Evolutionary conservation across 1,140 invertebrate species (phyloP).

Genomic region (Drosophila rufa): DNA sequence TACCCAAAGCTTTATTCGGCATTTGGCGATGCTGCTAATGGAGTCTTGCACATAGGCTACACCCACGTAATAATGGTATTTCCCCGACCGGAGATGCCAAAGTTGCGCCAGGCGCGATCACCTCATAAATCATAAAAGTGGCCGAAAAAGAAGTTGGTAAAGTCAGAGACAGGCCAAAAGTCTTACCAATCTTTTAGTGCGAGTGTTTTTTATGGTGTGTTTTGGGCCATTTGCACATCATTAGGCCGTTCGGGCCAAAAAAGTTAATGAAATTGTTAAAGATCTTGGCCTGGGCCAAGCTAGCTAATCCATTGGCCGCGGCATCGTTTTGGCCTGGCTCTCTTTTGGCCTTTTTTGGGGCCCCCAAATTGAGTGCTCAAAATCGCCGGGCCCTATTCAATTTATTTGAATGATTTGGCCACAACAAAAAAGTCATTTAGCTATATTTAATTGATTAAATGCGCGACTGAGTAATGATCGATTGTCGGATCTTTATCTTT

Average conservation of each 20-base stretch:
- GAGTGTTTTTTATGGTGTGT: slow-evolving; percentile 49
- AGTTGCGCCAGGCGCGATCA: slow-evolving; percentile 49
- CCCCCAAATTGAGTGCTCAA: slow-evolving; percentile 36
- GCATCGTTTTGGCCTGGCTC: slow-evolving; percentile 18
- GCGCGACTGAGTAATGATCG: slow-evolving; percentile 43
- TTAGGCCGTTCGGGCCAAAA: slow-evolving; percentile 41
- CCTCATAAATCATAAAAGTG: slow-evolving; percentile 59
- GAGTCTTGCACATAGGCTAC: slow-evolving; percentile 42
- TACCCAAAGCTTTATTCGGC: slow-evolving; percentile 1
- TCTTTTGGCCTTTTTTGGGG: not conserved
- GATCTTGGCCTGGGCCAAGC: slow-evolving; percentile 30
- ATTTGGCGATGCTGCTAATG: slow-evolving; percentile 46
- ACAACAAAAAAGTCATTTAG: slow-evolving; percentile 36
- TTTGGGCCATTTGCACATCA: slow-evolving; percentile 53
- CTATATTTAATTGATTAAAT: slow-evolving; percentile 47
- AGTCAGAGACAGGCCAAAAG: slow-evolving; percentile 24
- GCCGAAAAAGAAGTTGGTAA: slow-evolving; percentile 55
- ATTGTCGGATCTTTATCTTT: slow-evolving; percentile 45
- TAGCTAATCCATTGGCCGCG: slow-evolving; percentile 40
- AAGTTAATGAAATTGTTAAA: slow-evolving; percentile 54
- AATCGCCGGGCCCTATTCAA: slow-evolving; percentile 32
- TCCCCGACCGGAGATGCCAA: slow-evolving; percentile 30
- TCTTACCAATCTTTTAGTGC: slow-evolving; percentile 37
- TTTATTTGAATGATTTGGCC: slow-evolving; percentile 50
- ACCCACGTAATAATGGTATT: slow-evolving; percentile 46